These are phyloP conservation scores for Thereva nobilitata DNA, from an alignment of 2,888 invertebrate species.

Conservation along the genomic window DNA sequence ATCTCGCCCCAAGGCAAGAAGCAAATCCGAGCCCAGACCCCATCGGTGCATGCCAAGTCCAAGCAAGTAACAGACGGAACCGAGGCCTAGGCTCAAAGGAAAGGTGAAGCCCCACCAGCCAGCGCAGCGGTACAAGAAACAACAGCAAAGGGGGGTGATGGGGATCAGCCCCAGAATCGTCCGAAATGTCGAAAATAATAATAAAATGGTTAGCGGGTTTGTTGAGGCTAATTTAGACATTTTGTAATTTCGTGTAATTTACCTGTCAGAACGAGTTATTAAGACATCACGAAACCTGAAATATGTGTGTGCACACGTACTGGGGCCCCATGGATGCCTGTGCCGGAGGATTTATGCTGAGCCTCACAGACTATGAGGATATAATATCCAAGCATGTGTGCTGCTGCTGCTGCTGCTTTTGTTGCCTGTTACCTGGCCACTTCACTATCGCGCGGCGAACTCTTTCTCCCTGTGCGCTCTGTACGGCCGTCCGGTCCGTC, in stretches of 20 bases:
- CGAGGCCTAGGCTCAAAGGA: too few relatives aligned
- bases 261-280: constrained; percentile 46
- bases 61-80: too few relatives aligned
- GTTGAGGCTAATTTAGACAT: constrained; percentile 44
- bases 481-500: too few relatives aligned
- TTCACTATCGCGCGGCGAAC: too few relatives aligned
- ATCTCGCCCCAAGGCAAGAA: too few relatives aligned
- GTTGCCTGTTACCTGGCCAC: not conserved
- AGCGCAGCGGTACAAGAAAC: constrained; percentile 24
- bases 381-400: not conserved
- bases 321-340: not conserved
- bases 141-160: constrained; percentile 31
- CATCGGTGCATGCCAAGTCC: too few relatives aligned
- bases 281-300: constrained; percentile 43
- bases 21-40: too few relatives aligned
- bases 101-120: constrained; percentile 8
- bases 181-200: constrained; percentile 43
- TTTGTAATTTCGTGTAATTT: constrained; percentile 46
- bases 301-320: constrained; percentile 29
- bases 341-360: constrained; percentile 13
- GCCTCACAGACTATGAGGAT: not conserved
- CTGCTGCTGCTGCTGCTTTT: not conserved
- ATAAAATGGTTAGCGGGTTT: constrained; percentile 45
- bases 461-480: too few relatives aligned
- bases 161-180: constrained; percentile 13